Evolutionary conservation across 2,113 vertebrate genomes (phyloP).

Genomic region (Xiphias gladius): DNA sequence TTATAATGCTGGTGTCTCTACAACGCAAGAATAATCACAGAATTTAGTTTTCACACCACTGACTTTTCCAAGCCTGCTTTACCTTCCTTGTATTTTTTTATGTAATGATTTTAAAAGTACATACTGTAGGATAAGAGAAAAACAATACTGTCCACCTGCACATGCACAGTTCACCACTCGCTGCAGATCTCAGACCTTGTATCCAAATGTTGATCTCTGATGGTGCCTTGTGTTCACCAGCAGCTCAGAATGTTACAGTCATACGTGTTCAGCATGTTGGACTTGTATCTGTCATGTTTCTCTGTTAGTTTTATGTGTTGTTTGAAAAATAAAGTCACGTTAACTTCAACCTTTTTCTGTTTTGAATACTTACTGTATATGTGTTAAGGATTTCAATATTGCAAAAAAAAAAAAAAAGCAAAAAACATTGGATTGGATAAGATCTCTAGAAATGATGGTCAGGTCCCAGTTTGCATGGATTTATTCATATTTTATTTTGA

Average conservation of each 20-base stretch:
- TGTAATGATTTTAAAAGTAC: conserved; percentile 32
- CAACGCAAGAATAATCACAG: not conserved
- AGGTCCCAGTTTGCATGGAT: not conserved
- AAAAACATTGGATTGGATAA: not conserved
- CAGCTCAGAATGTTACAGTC: conserved; percentile 73
- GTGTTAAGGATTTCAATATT: not conserved
- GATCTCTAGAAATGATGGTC: not conserved
- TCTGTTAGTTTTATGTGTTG: conserved; percentile 59
- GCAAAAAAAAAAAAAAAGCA: not conserved
- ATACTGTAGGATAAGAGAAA: conserved; percentile 25
- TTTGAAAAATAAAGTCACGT: conserved; percentile 66
- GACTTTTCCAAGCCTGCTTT: conserved; percentile 32
- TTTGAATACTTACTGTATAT: not conserved
- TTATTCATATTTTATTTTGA: not conserved
- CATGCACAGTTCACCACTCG: conserved; percentile 76
- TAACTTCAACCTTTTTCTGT: conserved; percentile 20
- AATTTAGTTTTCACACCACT: conserved; percentile 4
- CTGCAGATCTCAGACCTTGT: conserved; percentile 67
- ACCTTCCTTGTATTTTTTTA: not conserved
- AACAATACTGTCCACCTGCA: conserved; percentile 49
- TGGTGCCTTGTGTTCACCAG: conserved; percentile 82
- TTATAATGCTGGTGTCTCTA: conserved; percentile 14
- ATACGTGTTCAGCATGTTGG: conserved; percentile 68
- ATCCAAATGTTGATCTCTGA: conserved; percentile 78
- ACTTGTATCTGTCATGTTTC: conserved; percentile 57